Percentiles rank a stretch among this genome's conserved stretches.
These are phyloP conservation scores for Gortyna flavago DNA, from an alignment of 2,888 invertebrate genomes.

Conservation along the genomic window DNA sequence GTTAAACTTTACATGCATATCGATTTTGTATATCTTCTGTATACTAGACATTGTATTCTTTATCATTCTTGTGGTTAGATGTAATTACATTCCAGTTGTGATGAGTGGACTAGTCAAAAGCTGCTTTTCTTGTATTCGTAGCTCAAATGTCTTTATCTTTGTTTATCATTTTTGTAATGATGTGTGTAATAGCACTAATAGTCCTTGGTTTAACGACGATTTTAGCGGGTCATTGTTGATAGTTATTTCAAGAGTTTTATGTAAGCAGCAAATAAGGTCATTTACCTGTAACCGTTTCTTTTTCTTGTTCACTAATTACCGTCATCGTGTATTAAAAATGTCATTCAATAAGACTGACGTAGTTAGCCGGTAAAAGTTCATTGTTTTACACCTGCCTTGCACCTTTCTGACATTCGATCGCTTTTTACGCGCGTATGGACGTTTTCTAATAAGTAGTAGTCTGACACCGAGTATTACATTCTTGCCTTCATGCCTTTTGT, in stretches of 20 bases:
- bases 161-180: neutral
- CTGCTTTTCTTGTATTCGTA: neutral
- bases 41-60: neutral
- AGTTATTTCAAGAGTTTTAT: neutral
- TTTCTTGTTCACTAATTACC: constrained; percentile 19
- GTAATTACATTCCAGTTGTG: neutral
- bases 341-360: constrained; percentile 26
- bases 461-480: neutral
- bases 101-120: neutral
- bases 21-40: constrained; percentile 3
- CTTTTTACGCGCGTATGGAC: constrained; percentile 23
- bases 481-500: neutral
- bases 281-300: neutral
- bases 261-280: neutral
- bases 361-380: constrained; percentile 48
- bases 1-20: constrained; percentile 24
- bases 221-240: neutral
- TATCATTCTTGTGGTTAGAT: neutral
- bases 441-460: constrained; percentile 28
- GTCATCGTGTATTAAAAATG: constrained; percentile 14
- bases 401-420: constrained; percentile 60
- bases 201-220: neutral
- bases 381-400: constrained; percentile 58
- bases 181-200: neutral
- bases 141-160: no score